A percentile compares a stretch with the other conserved stretches of the same genome.
Evolutionary conservation across 30 jellyfish, hydroid and myxozoan genomes (phyloP).

Genomic region (Turritopsis rubra): DNA sequence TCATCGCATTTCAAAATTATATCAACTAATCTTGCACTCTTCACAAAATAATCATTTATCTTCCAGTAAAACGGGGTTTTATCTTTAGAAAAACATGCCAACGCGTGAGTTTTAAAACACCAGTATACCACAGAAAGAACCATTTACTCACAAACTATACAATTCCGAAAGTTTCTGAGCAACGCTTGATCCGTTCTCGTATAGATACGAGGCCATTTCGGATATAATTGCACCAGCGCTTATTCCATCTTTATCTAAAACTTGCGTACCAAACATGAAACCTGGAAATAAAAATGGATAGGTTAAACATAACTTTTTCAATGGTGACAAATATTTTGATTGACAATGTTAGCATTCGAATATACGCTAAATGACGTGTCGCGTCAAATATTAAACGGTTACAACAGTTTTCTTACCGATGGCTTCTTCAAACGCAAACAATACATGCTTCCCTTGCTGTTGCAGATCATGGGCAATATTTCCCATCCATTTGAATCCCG

Average conservation of each 20-base stretch:
- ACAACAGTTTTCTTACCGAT: conserved; percentile 73
- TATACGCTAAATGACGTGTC: background rate
- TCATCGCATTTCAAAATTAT: too few relatives aligned
- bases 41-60: too few relatives aligned
- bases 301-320: too few relatives aligned
- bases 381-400: background rate
- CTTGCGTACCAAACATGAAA: conserved; percentile 80
- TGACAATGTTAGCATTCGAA: background rate
- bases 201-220: conserved; percentile 61
- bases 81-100: background rate
- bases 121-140: background rate
- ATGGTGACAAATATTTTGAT: too few relatives aligned
- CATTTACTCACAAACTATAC: conserved; percentile 38
- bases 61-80: too few relatives aligned
- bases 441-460: conserved; percentile 50
- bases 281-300: conserved; percentile 39
- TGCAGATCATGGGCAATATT: conserved; percentile 53
- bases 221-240: conserved; percentile 84
- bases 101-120: background rate
- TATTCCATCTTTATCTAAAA: conserved; percentile 84
- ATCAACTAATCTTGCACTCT: too few relatives aligned
- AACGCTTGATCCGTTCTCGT: conserved; percentile 41
- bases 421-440: conserved; percentile 93
- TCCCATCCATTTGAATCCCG: conserved; percentile 97
- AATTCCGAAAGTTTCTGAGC: conserved; percentile 42